Conservation (phyloP, 2,888 invertebrate species). For the Dynastes maya region DNA sequence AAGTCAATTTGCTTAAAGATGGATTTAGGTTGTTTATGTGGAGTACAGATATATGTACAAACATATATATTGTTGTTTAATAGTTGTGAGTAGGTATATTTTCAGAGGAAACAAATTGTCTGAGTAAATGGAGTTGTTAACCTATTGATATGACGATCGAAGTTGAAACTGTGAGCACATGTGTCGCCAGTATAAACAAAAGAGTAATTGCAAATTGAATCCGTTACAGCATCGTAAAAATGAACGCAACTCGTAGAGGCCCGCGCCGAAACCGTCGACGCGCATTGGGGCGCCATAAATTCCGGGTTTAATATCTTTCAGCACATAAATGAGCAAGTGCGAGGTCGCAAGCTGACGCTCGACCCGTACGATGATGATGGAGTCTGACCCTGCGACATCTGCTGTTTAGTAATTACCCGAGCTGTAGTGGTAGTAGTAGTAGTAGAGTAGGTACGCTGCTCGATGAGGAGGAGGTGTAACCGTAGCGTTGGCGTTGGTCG, state of each 20-base stretch:
- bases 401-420: slow-evolving; percentile 65
- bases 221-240: slow-evolving; percentile 60
- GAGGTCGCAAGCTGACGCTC: slow-evolving; percentile 70
- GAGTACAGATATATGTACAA: too few species aligned
- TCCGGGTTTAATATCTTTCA: slow-evolving; percentile 70
- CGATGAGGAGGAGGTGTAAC: slow-evolving; percentile 39
- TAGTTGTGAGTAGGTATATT: too few species aligned
- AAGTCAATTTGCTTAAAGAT: too few species aligned
- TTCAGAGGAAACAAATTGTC: background rate
- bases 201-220: slow-evolving; percentile 62
- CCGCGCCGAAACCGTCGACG: slow-evolving; percentile 54
- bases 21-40: too few species aligned
- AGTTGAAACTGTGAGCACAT: slow-evolving; percentile 50
- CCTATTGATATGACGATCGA: slow-evolving; percentile 34
- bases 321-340: slow-evolving; percentile 66
- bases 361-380: slow-evolving; percentile 63
- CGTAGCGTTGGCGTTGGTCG: slow-evolving; percentile 28
- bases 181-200: slow-evolving; percentile 58
- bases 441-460: slow-evolving; percentile 28
- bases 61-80: too few species aligned
- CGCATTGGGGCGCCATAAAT: slow-evolving; percentile 65
- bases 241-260: slow-evolving; percentile 63
- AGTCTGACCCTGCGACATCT: slow-evolving; percentile 68
- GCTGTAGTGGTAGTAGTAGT: slow-evolving; percentile 46
- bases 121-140: slow-evolving; percentile 26